A percentile compares a stretch with the other conserved stretches of the same genome.
phyloP scores from a whole-genome alignment of 1,140 invertebrate species.

The Belonocnema kinseyi region DNA sequence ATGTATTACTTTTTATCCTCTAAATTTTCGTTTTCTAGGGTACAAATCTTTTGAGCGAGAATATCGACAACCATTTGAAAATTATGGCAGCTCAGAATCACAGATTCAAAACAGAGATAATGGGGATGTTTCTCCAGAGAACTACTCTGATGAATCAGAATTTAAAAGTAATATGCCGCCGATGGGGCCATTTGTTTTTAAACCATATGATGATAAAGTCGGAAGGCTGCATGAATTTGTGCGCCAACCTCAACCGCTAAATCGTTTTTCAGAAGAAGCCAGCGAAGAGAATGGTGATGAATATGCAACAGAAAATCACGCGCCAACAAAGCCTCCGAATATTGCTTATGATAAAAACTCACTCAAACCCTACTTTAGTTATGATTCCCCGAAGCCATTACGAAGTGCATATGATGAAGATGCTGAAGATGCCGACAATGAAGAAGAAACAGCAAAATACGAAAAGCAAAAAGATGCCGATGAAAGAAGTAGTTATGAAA shows the following conservation, averaged over 20 bases:
- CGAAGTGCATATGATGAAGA: slow-evolving; percentile 43
- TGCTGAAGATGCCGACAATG: slow-evolving; percentile 59
- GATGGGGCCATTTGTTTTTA: slow-evolving; percentile 53
- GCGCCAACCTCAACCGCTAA: not conserved
- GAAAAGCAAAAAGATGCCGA: slow-evolving; percentile 46
- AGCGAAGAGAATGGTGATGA: slow-evolving; percentile 46
- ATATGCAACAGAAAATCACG: slow-evolving; percentile 47
- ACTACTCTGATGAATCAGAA: slow-evolving; percentile 46
- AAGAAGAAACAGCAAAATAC: slow-evolving; percentile 53
- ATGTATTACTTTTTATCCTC: slow-evolving; percentile 2
- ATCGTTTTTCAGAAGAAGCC: slow-evolving; percentile 37
- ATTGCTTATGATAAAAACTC: slow-evolving; percentile 47
- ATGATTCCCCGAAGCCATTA: slow-evolving; percentile 19
- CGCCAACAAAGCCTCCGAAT: slow-evolving; percentile 6
- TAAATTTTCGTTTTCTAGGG: slow-evolving; percentile 33
- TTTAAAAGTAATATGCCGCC: slow-evolving; percentile 49
- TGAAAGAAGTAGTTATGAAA: slow-evolving; percentile 33
- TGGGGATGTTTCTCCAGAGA: slow-evolving; percentile 48
- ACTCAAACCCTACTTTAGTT: not conserved
- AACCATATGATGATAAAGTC: slow-evolving; percentile 65
- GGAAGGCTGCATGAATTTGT: slow-evolving; percentile 43
- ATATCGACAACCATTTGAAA: slow-evolving; percentile 41
- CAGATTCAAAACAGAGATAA: slow-evolving; percentile 46
- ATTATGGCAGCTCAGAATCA: slow-evolving; percentile 40
- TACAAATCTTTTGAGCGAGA: slow-evolving; percentile 34